Percentiles rank a stretch among this genome's conserved stretches.
These are phyloP conservation scores for Drosophila parabipectinata DNA, from an alignment of 1,140 invertebrate genomes.

Conservation along the genomic window DNA sequence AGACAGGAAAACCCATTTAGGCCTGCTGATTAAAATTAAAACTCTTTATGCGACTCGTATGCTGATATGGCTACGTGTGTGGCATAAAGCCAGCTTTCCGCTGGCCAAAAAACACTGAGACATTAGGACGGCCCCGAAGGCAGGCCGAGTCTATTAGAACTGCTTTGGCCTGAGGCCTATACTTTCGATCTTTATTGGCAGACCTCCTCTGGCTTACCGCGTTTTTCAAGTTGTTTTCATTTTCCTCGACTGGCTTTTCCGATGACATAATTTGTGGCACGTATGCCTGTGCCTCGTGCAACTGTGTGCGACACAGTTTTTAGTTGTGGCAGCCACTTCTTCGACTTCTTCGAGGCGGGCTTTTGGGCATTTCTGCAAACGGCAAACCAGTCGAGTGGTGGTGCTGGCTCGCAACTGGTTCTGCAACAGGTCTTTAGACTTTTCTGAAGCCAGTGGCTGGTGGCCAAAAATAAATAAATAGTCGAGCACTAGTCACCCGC, in stretches of 20 bases:
- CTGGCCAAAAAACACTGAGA: constrained; percentile 12
- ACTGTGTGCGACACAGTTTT: constrained; percentile 74
- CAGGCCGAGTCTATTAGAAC: constrained; percentile 45
- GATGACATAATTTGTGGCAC: constrained; percentile 75
- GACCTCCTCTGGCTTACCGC: constrained; percentile 10
- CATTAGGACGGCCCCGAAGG: constrained; percentile 44
- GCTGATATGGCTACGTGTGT: constrained; percentile 41
- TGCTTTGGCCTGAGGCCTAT: constrained; percentile 16
- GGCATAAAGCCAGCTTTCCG: constrained; percentile 43
- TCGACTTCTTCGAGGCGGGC: constrained; percentile 33
- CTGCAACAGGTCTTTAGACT: constrained; percentile 44
- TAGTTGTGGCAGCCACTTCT: constrained; percentile 63
- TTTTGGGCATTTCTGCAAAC: constrained; percentile 67
- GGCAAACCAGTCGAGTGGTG: constrained; percentile 61
- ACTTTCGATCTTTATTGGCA: constrained; percentile 53
- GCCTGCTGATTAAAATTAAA: constrained; percentile 38
- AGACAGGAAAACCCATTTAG: constrained; percentile 63
- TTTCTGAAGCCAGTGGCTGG: constrained; percentile 27
- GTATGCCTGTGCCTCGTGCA: constrained; percentile 32
- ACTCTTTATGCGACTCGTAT: constrained; percentile 20
- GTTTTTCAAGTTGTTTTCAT: constrained; percentile 58
- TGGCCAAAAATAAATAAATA: constrained; percentile 45
- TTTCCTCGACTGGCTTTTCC: constrained; percentile 66
- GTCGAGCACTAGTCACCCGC: constrained; percentile 30
- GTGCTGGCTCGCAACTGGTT: constrained; percentile 55